A percentile compares a stretch with the other conserved stretches of the same genome.
Evolutionary conservation across 2,888 invertebrate species (phyloP).

Genomic region (Catonia carolina): DNA sequence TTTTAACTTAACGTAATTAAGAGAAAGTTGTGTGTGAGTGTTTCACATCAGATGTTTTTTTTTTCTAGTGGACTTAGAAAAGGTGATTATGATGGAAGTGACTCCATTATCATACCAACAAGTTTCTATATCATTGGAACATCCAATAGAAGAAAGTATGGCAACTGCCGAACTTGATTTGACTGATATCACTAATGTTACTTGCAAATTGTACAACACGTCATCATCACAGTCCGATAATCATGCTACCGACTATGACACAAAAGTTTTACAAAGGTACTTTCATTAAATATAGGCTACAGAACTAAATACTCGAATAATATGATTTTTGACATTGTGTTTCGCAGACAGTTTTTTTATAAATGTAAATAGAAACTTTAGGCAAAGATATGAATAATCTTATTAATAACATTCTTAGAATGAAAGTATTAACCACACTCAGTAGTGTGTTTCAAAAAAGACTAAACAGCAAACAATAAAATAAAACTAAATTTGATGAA

Average conservation of each 20-base stretch:
- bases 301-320: background rate
- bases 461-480: too few relatives aligned
- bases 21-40: too few relatives aligned
- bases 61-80: constrained; percentile 58
- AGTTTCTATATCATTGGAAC: constrained; percentile 84
- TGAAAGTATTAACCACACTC: too few relatives aligned
- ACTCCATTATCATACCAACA: constrained; percentile 84
- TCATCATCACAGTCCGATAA: constrained; percentile 40
- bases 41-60: too few relatives aligned
- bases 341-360: too few relatives aligned
- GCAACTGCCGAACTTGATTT: constrained; percentile 87
- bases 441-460: too few relatives aligned
- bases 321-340: too few relatives aligned
- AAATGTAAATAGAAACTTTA: too few relatives aligned
- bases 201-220: constrained; percentile 68
- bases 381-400: too few relatives aligned
- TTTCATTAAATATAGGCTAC: background rate
- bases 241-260: constrained; percentile 49
- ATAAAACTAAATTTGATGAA: too few relatives aligned
- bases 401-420: too few relatives aligned
- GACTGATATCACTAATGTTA: constrained; percentile 68
- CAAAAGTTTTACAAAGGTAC: constrained; percentile 69
- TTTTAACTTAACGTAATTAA: too few relatives aligned
- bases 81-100: constrained; percentile 84
- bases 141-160: constrained; percentile 87